Base-by-base conservation (phyloP, 2,797 vertebrate genomes). In the Microctenopoma steveboyesi region DNA sequence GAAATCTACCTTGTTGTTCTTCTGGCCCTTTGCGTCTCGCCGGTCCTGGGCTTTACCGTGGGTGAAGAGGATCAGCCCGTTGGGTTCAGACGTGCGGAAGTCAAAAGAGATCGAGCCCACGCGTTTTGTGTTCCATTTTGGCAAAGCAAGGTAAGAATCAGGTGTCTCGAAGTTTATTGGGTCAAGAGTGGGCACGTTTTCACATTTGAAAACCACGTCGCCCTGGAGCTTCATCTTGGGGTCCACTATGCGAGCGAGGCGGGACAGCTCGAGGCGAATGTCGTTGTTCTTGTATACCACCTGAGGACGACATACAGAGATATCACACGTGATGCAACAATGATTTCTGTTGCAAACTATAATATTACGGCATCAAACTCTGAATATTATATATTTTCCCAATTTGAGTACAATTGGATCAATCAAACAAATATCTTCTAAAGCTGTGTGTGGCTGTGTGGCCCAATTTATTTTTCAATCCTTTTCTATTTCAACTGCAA, bases 241-340 rank as follows among this genome's bases (percentile, higher is more conserved):
- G 89, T 99, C 98, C 50, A 96, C 95, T 35, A 99, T 98, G 70
- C 96, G 95, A 57, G 98, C 98, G 72, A 99, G 93, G 58, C 97
- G 97, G 73, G 98, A 99, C 58, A 99, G 93, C 88, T 99, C 98
- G 84, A 99, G 91, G 57, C 97, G 94, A 89, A 99, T 99, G 71
- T 99, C 98, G 0, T 98, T 99, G 94, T 99, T 99, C 91, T 99
- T 99, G 91, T 99, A 99, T 79, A 98, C 96, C 89, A 99, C 97
- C 98, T 99, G 93, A 75, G 56, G 79, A 50, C 8, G 12, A 72
- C 43, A 59, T 0, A 48, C 6, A 64, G 0, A 0, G n/a, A 11
- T 60, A 30, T 30, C 4, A 30, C 5, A 30, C 28, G 5, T 4
- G 7, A 35, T 48, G 7, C 48, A 22, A 27, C 18, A 25, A 84